phyloP scores from a whole-genome alignment of 2,888 invertebrate species.

The Heliconius sara region DNA sequence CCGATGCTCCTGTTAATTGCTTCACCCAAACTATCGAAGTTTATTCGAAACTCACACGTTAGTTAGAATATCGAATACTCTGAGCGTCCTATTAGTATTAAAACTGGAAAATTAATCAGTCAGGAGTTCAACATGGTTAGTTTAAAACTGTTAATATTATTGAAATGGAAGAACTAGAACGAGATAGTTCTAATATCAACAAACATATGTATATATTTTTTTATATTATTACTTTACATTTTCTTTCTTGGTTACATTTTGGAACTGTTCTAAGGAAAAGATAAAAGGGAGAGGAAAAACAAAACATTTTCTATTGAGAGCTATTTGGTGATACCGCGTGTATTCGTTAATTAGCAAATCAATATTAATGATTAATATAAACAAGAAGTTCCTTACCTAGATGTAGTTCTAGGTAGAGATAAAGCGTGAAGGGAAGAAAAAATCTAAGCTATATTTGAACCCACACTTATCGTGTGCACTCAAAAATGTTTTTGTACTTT shows the following conservation, averaged over 20 bases:
- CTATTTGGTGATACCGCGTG: no score
- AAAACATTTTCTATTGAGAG: no score
- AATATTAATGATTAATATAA: no score
- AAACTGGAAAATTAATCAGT: constrained; percentile 41
- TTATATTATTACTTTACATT: not conserved
- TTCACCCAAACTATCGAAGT: constrained; percentile 38
- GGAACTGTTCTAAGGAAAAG: no score
- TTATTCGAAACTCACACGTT: constrained; percentile 41
- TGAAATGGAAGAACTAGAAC: not conserved
- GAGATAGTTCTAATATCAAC: not conserved
- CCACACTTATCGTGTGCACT: no score
- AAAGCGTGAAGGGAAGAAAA: no score
- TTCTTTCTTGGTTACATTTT: not conserved
- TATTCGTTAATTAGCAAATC: no score
- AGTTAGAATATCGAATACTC: constrained; percentile 39
- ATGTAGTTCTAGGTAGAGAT: no score
- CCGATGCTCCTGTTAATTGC: constrained; percentile 33
- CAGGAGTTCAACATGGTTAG: constrained; percentile 25
- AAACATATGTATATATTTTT: not conserved
- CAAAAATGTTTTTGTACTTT: no score
- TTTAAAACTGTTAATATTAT: constrained; percentile 25
- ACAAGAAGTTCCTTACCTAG: no score
- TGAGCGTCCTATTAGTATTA: constrained; percentile 36
- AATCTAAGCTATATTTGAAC: no score
- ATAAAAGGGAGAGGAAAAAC: no score